Conservation (phyloP, 2,888 invertebrate species). For the Lycophotia porphyrea region DNA sequence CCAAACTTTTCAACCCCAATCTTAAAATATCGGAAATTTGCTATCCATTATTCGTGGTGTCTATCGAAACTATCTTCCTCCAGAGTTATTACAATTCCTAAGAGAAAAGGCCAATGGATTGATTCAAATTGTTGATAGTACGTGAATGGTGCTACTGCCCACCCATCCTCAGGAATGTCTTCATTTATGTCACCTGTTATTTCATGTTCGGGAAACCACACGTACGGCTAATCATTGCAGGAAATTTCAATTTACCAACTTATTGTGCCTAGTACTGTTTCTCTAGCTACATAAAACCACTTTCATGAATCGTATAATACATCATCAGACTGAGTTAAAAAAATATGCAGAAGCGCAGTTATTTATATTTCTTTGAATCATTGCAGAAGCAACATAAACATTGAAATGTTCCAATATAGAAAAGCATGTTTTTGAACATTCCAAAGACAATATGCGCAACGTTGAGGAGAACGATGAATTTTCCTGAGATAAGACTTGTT, state of each 20-base stretch:
- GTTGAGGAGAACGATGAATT: slow-evolving; percentile 14
- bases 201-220: slow-evolving; percentile 22
- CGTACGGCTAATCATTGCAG: slow-evolving; percentile 20
- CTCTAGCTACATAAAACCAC: background rate
- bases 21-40: background rate
- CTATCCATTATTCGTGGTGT: background rate
- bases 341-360: slow-evolving; percentile 13
- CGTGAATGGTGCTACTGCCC: background rate
- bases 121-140: background rate
- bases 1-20: background rate
- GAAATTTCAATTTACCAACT: slow-evolving; percentile 40
- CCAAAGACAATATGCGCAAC: slow-evolving; percentile 5
- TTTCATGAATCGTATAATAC: slow-evolving; percentile 1
- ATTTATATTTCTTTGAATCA: slow-evolving; percentile 27
- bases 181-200: slow-evolving; percentile 10
- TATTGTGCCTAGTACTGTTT: slow-evolving; percentile 19
- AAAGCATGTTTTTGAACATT: slow-evolving; percentile 11
- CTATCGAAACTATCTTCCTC: background rate
- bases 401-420: slow-evolving; percentile 34
- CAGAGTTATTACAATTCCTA: background rate
- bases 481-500: slow-evolving; percentile 48
- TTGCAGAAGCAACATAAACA: slow-evolving; percentile 9
- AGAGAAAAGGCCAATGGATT: background rate
- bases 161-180: slow-evolving; percentile 5
- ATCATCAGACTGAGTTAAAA: background rate